phyloP scores from a whole-genome alignment of 2,888 invertebrate species.

The Schizotus pectinicornis region DNA sequence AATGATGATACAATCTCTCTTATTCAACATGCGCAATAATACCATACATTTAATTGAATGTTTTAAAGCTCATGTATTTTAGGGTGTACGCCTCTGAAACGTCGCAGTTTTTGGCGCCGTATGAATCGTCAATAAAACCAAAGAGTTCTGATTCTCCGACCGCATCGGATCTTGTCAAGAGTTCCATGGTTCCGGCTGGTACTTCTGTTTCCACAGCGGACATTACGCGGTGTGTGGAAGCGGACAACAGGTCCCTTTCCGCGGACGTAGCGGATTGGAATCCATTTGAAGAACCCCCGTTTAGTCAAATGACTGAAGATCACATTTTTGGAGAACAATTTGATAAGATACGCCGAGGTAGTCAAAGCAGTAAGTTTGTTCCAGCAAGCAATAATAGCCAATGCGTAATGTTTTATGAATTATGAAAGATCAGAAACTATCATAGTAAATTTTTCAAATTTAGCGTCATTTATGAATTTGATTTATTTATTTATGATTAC shows the following conservation, averaged over 20 bases:
- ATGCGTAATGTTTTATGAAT: neutral
- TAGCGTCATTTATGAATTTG: no score
- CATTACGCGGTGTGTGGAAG: constrained; percentile 48
- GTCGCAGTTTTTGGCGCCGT: constrained; percentile 75
- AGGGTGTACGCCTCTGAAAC: constrained; percentile 78
- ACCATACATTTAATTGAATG: neutral
- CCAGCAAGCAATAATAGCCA: neutral
- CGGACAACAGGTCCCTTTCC: constrained; percentile 54
- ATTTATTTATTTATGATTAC: no score
- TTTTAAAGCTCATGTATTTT: constrained; percentile 17
- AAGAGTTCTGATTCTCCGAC: constrained; percentile 54
- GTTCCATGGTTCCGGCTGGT: constrained; percentile 49
- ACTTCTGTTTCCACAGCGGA: constrained; percentile 56
- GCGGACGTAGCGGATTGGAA: constrained; percentile 80
- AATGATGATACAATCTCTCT: no score
- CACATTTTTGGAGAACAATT: constrained; percentile 84
- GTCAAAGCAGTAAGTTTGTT: constrained; percentile 72
- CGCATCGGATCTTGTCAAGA: constrained; percentile 35
- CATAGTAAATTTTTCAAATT: no score
- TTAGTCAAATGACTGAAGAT: constrained; percentile 79
- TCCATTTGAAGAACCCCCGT: constrained; percentile 80
- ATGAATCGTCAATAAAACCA: constrained; percentile 70
- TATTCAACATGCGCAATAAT: no score
- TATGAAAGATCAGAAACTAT: no score
- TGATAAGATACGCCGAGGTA: constrained; percentile 79